Base-by-base conservation (phyloP, 1,140 invertebrate species). In the Pissodes strobi region DNA sequence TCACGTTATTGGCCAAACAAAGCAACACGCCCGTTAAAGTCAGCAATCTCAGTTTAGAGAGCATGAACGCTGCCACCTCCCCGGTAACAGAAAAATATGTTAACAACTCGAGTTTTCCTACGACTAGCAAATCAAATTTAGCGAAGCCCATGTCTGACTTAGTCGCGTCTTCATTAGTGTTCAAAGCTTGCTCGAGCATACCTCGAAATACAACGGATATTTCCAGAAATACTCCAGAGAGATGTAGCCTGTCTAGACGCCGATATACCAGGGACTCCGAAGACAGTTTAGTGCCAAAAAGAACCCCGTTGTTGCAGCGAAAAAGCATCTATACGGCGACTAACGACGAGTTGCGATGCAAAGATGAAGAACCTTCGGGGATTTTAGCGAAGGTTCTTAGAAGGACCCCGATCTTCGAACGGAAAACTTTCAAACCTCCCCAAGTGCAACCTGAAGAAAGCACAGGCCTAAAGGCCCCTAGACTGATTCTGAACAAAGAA, bases 61-160 rank as follows among this genome's bases (percentile, higher is more conserved):
- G 66, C 45, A 72, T 75, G 52, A 68, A 59, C 43, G 38, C 72
- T 10, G 19, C 51, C 0, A 18, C 56, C 8, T 67, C 72, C 2
- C 53, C 61, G 5, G 74, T 76, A 6, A 74, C 74, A 0, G 64
- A 76, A 38, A 76, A 73, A 58, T 76, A 60, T 53, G 67, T 76
- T 3, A 68, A 23, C 30, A 63, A 51, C n/a, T 17, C 12, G 30
- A 39, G 34, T 8, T 22, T 5, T 23, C 21, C 39, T 23, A 46
- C 17, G 37, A 37, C n/a, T 52, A 30, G 27, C 12, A 39, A 59
- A 34, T 30, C 23, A 1, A 51, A 51, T 37, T 8, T 15, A 52
- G 60, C 5, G 12, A 67, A 25, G 27, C 48, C 21, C 17, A 48
- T 70, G 39, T 68, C 74, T 1, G 70, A 75, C 41, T 53, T 73